Evolutionary conservation across 2,888 invertebrate genomes (phyloP), one percentile per base, ranked within the genome.

Genomic region (Lissonota sp.): DNA sequence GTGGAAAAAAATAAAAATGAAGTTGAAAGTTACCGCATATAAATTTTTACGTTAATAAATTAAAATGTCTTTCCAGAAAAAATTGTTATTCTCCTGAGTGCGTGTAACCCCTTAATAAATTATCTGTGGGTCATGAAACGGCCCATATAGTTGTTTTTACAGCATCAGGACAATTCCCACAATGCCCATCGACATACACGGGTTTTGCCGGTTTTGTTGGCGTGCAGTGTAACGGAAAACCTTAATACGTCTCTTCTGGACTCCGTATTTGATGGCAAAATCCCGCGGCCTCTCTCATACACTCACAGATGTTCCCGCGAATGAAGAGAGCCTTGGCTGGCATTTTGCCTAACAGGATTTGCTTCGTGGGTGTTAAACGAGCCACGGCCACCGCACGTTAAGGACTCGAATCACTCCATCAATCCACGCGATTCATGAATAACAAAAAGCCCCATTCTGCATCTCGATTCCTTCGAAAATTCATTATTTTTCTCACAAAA

Each of bases 311-410:
- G 49, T 10, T 7, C 53, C 14, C 53, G 53, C 53, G 53, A 53
- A 14, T 14, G 51, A 51, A 44, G 10, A 57, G 26, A 49, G 64
- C 63, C 57, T 64, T 66, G 14, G 66, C 70, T 81, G 81, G 81
- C 81, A 78, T 78, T 81, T 71, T 78, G 81, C 81, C 81, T 81
- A 81, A 81, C 78, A 78, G 81, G 81, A 81, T 81, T 74, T 74
- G 81, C 81, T 81, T 67, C 74, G 78, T 78, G 81, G 78, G 71
- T 81, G 81, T 78, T 81, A 78, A 81, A 81, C 81, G 81, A 81
- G 71, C 81, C 81, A 64, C 70, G 78, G 78, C 60, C 49, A 71
- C 58, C 58, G 58, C 58, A 67, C 16, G 26, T 26, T 26, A 26
- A 26, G 55, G 55, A 78, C 71, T 73, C 74, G 71, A 70, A 81